phyloP scores from a whole-genome alignment of 2,888 invertebrate genomes.

The Lasioglossum malachurum region DNA sequence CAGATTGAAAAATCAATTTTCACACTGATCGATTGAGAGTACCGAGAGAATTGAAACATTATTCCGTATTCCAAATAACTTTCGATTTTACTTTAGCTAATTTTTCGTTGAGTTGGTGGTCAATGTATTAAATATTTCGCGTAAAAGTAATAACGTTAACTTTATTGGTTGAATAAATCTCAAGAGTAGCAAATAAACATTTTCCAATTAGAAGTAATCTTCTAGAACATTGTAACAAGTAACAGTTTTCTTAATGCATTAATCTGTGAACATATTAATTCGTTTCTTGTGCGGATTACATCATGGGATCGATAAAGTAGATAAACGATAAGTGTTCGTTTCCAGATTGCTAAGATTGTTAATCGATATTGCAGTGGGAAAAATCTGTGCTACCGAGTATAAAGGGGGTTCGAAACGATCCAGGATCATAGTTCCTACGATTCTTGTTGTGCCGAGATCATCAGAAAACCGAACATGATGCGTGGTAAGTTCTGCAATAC shows the following conservation, averaged over 20 bases:
- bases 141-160: neutral
- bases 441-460: neutral
- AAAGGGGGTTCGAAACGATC: neutral
- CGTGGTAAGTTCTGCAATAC: neutral
- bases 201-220: neutral
- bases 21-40: neutral
- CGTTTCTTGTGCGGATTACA: neutral
- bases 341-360: neutral
- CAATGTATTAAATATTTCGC: neutral
- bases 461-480: neutral
- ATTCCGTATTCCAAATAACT: neutral
- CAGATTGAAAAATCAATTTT: neutral
- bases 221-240: neutral
- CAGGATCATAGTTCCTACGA: neutral
- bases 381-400: neutral
- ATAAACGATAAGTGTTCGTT: neutral
- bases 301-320: neutral
- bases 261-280: neutral
- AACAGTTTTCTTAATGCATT: neutral
- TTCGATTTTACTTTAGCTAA: neutral
- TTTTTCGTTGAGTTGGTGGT: neutral
- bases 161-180: neutral
- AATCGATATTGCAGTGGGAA: neutral
- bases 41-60: too few species aligned
- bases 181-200: neutral